A percentile compares a stretch with the other conserved stretches of the same genome.
Conservation (phyloP, 37 sponge, comb jelly and placozoan genomes). For the Chondrosia reniformis region DNA sequence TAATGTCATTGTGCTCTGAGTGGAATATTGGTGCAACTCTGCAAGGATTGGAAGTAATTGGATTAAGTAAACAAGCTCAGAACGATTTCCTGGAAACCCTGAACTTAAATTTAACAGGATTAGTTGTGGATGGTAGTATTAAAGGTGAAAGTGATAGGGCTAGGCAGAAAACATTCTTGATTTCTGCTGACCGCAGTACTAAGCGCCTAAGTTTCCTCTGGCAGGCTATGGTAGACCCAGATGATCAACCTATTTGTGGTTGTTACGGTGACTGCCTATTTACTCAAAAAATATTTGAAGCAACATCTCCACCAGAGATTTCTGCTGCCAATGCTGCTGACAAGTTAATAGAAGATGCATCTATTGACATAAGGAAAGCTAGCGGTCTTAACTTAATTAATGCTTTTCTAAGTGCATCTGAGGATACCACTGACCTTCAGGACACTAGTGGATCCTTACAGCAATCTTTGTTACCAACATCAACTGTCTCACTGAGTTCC, state of each 20-base stretch:
- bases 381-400: neutral
- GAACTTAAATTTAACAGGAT: neutral
- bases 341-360: neutral
- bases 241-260: constrained; percentile 46
- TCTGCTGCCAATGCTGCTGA: neutral
- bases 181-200: constrained; percentile 35
- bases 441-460: too few relatives aligned
- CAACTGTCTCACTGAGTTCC: neutral
- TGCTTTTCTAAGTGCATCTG: neutral
- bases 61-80: neutral
- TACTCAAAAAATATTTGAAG: neutral
- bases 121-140: constrained; percentile 22
- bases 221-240: neutral
- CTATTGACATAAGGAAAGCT: neutral
- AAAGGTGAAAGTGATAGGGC: constrained; percentile 42
- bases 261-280: constrained; percentile 69
- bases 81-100: neutral
- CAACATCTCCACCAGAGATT: too few relatives aligned
- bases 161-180: constrained; percentile 52
- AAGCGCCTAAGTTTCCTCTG: constrained; percentile 65
- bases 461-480: neutral
- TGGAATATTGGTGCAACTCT: constrained; percentile 3
- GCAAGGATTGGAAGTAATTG: neutral
- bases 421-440: too few relatives aligned
- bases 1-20: constrained; percentile 23